These are phyloP conservation scores for Caenorhabditis latens DNA, from an alignment of 1,140 invertebrate genomes.

Conservation along the genomic window DNA sequence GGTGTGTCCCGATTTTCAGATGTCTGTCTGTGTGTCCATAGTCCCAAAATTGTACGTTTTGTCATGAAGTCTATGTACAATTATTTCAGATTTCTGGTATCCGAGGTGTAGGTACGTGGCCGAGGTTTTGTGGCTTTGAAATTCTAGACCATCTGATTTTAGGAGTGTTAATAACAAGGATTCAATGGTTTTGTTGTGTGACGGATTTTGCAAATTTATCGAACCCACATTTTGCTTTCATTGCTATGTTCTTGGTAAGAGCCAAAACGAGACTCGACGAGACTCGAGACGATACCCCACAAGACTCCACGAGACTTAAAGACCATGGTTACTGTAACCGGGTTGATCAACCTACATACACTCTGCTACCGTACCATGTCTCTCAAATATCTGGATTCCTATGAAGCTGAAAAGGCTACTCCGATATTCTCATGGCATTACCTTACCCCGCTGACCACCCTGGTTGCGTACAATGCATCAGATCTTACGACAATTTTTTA, in stretches of 20 bases:
- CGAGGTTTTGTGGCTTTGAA: no score
- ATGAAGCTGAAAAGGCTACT: not conserved
- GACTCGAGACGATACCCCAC: no score
- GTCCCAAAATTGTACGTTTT: no score
- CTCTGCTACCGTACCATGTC: not conserved
- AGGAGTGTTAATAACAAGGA: not conserved
- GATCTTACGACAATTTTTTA: not conserved
- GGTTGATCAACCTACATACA: conserved; percentile 11
- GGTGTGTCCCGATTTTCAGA: no score
- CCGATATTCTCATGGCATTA: not conserved
- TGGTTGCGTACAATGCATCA: not conserved
- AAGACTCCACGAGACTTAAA: no score
- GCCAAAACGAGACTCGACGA: no score
- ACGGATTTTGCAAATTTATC: not conserved
- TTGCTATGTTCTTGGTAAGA: not conserved
- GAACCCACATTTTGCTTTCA: not conserved
- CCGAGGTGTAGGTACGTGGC: no score
- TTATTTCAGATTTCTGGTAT: no score
- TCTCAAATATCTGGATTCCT: not conserved
- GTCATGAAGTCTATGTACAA: no score
- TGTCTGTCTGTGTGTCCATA: no score
- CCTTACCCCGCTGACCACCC: not conserved
- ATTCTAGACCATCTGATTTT: not conserved
- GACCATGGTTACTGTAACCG: conserved; percentile 22
- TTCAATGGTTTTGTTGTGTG: not conserved